Percentiles rank a stretch among this genome's conserved stretches.
Evolutionary conservation across 2,113 vertebrate genomes (phyloP).

Genomic region (Stictonetta naevosa): DNA sequence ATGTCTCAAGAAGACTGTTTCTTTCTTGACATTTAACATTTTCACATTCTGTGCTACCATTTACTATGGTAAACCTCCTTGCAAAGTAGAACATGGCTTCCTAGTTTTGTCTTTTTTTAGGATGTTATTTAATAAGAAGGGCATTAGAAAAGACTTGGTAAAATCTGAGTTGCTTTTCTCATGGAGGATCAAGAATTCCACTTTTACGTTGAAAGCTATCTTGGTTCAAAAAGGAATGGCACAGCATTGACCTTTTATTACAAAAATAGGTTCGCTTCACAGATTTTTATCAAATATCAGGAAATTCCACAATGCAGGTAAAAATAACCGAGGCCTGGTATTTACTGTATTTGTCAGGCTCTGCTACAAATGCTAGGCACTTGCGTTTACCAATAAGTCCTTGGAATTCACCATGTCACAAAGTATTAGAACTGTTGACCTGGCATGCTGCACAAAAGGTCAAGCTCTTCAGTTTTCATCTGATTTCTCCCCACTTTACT

Average conservation of each 20-base stretch:
- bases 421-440: background rate
- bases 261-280: background rate
- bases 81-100: background rate
- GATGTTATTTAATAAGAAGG: background rate
- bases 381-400: constrained; percentile 16
- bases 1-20: background rate
- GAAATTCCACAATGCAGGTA: background rate
- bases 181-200: background rate
- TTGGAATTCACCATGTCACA: background rate
- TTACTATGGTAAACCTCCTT: background rate
- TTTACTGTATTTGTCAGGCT: constrained; percentile 17
- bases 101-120: background rate
- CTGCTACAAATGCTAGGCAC: background rate
- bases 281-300: background rate
- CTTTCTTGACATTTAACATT: background rate
- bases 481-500: background rate
- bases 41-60: background rate
- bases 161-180: background rate
- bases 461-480: background rate
- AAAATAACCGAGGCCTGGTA: background rate
- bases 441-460: constrained; percentile 27
- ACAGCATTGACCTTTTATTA: background rate
- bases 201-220: background rate
- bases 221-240: background rate
- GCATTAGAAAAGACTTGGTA: background rate